Conservation (phyloP, 2,113 vertebrate genomes). For the Leptobrachium ailaonicum region DNA sequence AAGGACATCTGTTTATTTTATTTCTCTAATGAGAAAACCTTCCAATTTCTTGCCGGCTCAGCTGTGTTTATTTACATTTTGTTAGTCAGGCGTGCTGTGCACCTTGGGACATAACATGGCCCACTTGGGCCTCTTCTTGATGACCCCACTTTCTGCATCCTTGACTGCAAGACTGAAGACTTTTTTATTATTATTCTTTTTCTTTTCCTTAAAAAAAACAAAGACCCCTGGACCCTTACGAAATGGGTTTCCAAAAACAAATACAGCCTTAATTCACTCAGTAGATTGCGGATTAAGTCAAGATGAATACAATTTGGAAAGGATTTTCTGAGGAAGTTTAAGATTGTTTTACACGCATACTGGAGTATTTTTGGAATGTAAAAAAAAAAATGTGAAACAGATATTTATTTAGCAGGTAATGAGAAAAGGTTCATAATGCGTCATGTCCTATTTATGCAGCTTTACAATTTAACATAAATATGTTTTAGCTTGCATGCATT, state of each 20-base stretch:
- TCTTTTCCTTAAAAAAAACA: constrained; percentile 70
- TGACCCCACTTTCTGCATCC: constrained; percentile 56
- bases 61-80: constrained; percentile 82
- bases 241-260: constrained; percentile 76
- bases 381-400: constrained; percentile 50
- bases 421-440: neutral
- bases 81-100: constrained; percentile 68
- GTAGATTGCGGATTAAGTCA: constrained; percentile 77
- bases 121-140: constrained; percentile 57
- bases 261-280: constrained; percentile 74
- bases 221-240: constrained; percentile 69
- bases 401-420: constrained; percentile 34
- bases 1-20: constrained; percentile 83
- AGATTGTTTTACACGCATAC: constrained; percentile 68
- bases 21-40: constrained; percentile 84
- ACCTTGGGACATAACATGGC: constrained; percentile 62
- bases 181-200: constrained; percentile 16
- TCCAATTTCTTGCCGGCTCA: constrained; percentile 70
- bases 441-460: neutral
- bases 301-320: constrained; percentile 80
- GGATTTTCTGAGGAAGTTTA: constrained; percentile 77
- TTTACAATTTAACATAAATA: neutral
- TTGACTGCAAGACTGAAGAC: constrained; percentile 58
- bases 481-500: neutral
- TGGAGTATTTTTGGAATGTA: constrained; percentile 16